Percentiles rank a stretch among this genome's conserved stretches.
Evolutionary conservation across 2,888 invertebrate genomes (phyloP).

Genomic region (Aphodius granarius): DNA sequence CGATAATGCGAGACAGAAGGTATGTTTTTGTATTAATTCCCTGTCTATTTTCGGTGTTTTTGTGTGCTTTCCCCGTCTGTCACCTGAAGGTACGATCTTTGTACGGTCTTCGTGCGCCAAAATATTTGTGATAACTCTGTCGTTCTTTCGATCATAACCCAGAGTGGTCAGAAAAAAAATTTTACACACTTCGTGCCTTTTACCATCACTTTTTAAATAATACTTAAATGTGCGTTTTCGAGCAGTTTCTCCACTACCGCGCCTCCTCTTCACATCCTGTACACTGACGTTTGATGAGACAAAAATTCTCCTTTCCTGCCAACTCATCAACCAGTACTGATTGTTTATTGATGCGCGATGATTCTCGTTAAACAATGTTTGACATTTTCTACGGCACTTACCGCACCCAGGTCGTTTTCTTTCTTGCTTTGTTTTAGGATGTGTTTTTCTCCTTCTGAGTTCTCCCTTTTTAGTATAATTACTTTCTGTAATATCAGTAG

Average conservation of each 20-base stretch:
- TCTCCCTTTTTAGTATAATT: conserved; percentile 7
- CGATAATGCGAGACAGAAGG: no score
- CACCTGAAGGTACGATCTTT: neutral
- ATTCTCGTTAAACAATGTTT: conserved; percentile 6
- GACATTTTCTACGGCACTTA: conserved; percentile 1
- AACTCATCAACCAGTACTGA: conserved; percentile 19
- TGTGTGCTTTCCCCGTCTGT: conserved; percentile 2
- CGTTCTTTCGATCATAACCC: conserved; percentile 3
- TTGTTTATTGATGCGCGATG: conserved; percentile 8
- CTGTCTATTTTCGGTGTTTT: conserved; percentile 2
- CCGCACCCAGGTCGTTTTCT: neutral
- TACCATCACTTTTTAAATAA: no score
- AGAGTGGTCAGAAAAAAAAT: neutral
- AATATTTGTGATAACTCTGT: conserved; percentile 12
- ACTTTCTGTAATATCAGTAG: conserved; percentile 1
- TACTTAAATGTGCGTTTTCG: no score
- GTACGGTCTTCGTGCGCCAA: neutral
- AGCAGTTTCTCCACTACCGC: conserved; percentile 2
- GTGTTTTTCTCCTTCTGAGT: neutral
- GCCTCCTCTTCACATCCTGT: conserved; percentile 16
- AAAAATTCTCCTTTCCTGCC: conserved; percentile 20
- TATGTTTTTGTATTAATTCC: neutral
- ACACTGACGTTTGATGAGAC: conserved; percentile 11
- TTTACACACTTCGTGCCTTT: no score
- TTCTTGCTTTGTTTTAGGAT: neutral